Evolutionary conservation across 2,797 vertebrate species (phyloP).

Genomic region (Florisuga fusca): DNA sequence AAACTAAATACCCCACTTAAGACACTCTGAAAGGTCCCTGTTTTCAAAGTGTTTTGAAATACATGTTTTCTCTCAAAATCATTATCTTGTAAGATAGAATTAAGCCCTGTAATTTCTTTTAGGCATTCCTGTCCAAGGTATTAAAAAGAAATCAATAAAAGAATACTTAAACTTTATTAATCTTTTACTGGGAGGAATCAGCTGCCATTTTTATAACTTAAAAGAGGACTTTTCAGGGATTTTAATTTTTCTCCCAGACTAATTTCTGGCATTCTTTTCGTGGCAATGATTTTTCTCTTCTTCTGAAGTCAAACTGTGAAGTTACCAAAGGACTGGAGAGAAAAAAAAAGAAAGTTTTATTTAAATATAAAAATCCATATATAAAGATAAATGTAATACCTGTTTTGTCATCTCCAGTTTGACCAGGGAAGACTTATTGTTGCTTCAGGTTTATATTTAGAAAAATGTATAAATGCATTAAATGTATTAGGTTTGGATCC

Average conservation of each 20-base stretch:
- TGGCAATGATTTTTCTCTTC: not conserved
- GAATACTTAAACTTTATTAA: not conserved
- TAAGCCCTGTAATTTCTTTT: not conserved
- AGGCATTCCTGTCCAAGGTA: not conserved
- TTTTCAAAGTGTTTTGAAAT: not conserved
- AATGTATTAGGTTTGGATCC: not conserved
- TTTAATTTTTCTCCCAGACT: not conserved
- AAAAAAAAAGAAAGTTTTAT: not conserved
- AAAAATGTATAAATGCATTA: not conserved
- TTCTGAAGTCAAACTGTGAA: not conserved
- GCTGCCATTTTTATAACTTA: not conserved
- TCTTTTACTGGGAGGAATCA: not conserved
- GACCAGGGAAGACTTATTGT: not conserved
- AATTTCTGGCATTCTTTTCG: not conserved
- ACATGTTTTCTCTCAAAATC: not conserved
- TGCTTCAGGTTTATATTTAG: not conserved
- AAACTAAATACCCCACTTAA: not conserved
- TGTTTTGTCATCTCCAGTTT: not conserved
- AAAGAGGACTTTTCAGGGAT: not conserved
- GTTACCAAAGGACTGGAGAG: not conserved
- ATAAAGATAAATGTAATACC: not conserved
- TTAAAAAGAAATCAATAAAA: not conserved
- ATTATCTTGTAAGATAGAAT: not conserved
- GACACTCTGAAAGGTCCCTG: not conserved
- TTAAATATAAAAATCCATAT: not conserved